Evolutionary conservation across 2,113 vertebrate genomes (phyloP).

Genomic region (Catharus bicknelli): DNA sequence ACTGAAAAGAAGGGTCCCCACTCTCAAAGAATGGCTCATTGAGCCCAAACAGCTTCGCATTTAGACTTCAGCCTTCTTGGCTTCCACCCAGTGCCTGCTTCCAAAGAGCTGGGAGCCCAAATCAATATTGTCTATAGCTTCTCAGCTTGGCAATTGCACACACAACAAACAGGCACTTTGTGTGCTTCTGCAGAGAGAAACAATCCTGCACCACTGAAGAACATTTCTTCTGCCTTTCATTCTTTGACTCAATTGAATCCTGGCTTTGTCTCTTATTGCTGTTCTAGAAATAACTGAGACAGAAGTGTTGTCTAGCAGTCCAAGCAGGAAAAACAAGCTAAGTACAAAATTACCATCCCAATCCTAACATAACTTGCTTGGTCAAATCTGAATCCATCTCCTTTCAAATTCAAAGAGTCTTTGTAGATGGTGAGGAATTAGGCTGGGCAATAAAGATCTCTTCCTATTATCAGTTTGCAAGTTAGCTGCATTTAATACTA

Average conservation of each 20-base stretch:
- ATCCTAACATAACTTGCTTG: not conserved
- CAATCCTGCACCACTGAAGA: slow-evolving; percentile 3
- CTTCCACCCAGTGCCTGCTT: slow-evolving; percentile 36
- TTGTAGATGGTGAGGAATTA: not conserved
- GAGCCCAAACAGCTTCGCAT: not conserved
- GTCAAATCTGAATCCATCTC: not conserved
- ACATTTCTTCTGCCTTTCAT: slow-evolving; percentile 23
- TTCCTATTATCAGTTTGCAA: not conserved
- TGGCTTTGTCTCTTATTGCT: slow-evolving; percentile 35
- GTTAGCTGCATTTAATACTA: not conserved
- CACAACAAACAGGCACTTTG: slow-evolving; percentile 24
- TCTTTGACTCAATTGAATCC: slow-evolving; percentile 21
- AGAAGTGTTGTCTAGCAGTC: not conserved
- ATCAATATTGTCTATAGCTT: slow-evolving; percentile 51
- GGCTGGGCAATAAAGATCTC: not conserved
- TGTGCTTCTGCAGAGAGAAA: slow-evolving; percentile 23
- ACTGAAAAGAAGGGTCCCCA: not conserved
- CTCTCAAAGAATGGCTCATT: slow-evolving; percentile 14
- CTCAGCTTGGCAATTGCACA: slow-evolving; percentile 7
- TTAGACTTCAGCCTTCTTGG: slow-evolving; percentile 29
- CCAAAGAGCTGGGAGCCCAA: slow-evolving; percentile 23
- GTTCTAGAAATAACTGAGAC: not conserved
- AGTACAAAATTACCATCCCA: not conserved
- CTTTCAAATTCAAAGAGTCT: not conserved
- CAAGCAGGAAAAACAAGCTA: not conserved